These are phyloP conservation scores for Osmerus mordax DNA, from an alignment of 2,113 vertebrate species.

Conservation along the genomic window DNA sequence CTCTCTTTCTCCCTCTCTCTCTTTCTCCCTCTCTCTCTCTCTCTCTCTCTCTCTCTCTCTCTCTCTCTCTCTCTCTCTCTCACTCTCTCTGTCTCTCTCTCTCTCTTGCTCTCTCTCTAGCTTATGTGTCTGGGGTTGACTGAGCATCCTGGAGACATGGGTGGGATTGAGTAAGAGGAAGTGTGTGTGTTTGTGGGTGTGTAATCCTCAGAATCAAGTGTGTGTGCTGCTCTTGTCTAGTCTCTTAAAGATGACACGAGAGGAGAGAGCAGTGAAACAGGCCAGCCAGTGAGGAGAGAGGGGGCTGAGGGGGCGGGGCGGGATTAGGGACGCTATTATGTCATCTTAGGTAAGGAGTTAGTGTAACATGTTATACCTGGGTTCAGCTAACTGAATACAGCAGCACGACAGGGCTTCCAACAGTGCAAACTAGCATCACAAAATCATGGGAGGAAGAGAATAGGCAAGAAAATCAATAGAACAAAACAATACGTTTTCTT, in stretches of 20 bases:
- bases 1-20: no score
- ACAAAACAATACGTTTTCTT: no score
- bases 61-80: no score
- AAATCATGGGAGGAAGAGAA: no score
- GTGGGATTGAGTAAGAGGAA: slow-evolving; percentile 16
- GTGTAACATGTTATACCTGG: neutral
- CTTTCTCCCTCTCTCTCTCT: slow-evolving; percentile 1
- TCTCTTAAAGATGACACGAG: slow-evolving; percentile 13
- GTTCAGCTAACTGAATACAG: neutral
- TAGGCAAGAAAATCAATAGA: no score
- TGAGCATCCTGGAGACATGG: slow-evolving; percentile 22
- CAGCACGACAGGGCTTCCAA: no score
- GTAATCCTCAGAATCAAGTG: slow-evolving; percentile 8
- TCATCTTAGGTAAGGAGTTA: neutral
- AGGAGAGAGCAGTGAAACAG: slow-evolving; percentile 1
- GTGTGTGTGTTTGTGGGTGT: slow-evolving; percentile 10
- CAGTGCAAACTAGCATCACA: no score
- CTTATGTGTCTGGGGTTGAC: slow-evolving; percentile 44
- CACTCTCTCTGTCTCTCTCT: no score
- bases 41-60: neutral
- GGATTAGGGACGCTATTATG: neutral
- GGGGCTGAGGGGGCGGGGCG: neutral
- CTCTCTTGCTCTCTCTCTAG: slow-evolving; percentile 47
- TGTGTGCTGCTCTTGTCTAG: neutral
- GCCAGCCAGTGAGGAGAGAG: slow-evolving; percentile 3